Evolutionary conservation across 2,113 vertebrate genomes (phyloP).

Genomic region (Pandion haliaetus): DNA sequence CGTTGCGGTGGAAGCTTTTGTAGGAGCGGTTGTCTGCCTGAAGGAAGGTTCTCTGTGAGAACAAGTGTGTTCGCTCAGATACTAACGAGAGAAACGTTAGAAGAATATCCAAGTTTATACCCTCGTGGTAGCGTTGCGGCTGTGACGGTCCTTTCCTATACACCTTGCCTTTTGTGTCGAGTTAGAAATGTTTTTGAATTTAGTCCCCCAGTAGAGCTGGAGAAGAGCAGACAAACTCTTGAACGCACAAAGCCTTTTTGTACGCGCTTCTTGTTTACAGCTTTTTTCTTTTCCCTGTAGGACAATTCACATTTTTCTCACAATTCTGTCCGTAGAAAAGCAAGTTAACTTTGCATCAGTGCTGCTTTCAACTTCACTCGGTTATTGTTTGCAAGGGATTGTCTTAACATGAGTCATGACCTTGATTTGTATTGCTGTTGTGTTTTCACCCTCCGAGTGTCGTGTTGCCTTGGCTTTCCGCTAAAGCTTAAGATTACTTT

Average conservation of each 20-base stretch:
- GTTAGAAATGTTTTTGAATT: background rate
- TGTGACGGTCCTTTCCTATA: background rate
- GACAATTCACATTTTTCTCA: background rate
- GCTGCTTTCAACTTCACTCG: background rate
- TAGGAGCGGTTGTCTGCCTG: background rate
- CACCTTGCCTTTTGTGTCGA: background rate
- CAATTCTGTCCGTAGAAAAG: background rate
- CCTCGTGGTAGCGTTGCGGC: accelerated
- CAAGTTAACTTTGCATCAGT: background rate
- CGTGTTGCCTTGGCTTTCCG: background rate
- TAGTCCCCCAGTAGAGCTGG: background rate
- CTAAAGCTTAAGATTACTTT: background rate
- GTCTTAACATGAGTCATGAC: background rate
- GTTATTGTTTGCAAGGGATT: background rate
- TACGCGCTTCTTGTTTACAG: background rate
- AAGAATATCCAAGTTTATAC: background rate
- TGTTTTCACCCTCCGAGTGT: background rate
- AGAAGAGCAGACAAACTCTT: background rate
- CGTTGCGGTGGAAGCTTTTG: background rate
- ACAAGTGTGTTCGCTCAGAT: background rate
- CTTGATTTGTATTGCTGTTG: background rate
- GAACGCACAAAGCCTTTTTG: background rate
- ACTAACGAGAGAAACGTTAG: accelerated
- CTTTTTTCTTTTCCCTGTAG: background rate
- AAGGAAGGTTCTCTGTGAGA: background rate